Base-by-base conservation (phyloP, 2,113 vertebrate genomes). In the Tinamus guttatus region DNA sequence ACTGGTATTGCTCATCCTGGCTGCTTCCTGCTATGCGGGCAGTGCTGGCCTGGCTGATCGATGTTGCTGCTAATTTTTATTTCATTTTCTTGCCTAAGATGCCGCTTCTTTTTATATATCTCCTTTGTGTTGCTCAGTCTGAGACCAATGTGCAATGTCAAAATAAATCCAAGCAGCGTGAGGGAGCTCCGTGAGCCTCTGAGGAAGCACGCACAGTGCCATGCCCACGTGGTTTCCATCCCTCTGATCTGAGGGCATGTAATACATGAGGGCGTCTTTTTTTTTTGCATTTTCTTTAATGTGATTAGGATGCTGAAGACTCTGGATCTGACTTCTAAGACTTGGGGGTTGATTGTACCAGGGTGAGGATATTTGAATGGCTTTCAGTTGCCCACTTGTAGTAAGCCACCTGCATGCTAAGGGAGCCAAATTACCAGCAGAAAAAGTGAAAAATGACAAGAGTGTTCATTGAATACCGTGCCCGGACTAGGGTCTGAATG, bases 391-490 rank as follows among this genome's bases (percentile, higher is more conserved):
- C 80, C 64, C 89, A 47, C 94, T 95, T 94, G 82, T 77, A 94
- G 79, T 38, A 56, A 97, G 93, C 94, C 95, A 95, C 95, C 96
- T 96, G 93, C 94, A 64, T 15, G 80, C 4, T 4, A 94, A 85
- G 94, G 95, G 94, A 95, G 95, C 96, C 95, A 96, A 97, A 97
- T 97, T 95, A 95, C 90, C 76, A 96, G 87, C 75, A 94, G 85
- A 91, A 89, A 95, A 95, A 95, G 95, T 76, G 81, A 96, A 94
- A 97, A 97, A 94, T 92, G 95, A 97, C 96, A 97, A 95, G 91
- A 94, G 91, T 81, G 96, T 97, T 97, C 96, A 97, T 97, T 95
- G 96, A 94, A 80, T 81, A 78, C 96, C 58, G 73, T 85, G 93
- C 93, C 63, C 85, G 91, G 91, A 41, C 84, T 86, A 89, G 81